Percentiles rank a stretch among this genome's conserved stretches.
These are phyloP conservation scores for Chamaedrilus cognettii DNA, from an alignment of 2,888 invertebrate genomes.

Conservation along the genomic window DNA sequence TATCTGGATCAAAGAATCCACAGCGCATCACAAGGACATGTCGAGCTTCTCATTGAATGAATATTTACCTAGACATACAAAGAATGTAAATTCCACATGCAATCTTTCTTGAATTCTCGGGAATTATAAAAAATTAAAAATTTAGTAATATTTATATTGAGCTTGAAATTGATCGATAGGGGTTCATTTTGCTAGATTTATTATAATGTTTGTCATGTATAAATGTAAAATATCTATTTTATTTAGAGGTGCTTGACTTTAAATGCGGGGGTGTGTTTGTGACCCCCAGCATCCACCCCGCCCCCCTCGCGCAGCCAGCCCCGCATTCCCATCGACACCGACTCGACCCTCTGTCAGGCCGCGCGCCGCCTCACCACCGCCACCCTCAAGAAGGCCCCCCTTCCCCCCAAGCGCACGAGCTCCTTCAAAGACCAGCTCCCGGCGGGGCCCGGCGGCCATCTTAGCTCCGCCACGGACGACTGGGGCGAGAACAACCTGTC, in stretches of 20 bases:
- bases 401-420: conserved; percentile 92
- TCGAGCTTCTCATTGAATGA: too few species aligned
- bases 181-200: too few species aligned
- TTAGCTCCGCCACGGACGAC: conserved; percentile 4
- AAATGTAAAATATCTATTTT: background rate
- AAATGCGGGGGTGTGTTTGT: too few species aligned
- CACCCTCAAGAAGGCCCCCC: conserved; percentile 74
- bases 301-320: background rate
- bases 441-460: conserved; percentile 6
- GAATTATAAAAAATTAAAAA: too few species aligned
- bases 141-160: too few species aligned
- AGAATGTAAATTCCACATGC: too few species aligned
- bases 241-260: too few species aligned
- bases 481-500: conserved; percentile 17
- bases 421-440: conserved; percentile 66
- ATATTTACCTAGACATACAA: too few species aligned
- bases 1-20: too few species aligned
- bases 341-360: conserved; percentile 45
- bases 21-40: too few species aligned
- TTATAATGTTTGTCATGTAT: background rate
- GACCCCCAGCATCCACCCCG: background rate
- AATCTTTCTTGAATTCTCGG: too few species aligned
- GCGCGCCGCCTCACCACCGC: conserved; percentile 42
- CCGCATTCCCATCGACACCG: conserved; percentile 22
- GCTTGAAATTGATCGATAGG: too few species aligned